Base-by-base conservation (phyloP, 2,113 vertebrate genomes). In the Hiodon tergisus region DNA sequence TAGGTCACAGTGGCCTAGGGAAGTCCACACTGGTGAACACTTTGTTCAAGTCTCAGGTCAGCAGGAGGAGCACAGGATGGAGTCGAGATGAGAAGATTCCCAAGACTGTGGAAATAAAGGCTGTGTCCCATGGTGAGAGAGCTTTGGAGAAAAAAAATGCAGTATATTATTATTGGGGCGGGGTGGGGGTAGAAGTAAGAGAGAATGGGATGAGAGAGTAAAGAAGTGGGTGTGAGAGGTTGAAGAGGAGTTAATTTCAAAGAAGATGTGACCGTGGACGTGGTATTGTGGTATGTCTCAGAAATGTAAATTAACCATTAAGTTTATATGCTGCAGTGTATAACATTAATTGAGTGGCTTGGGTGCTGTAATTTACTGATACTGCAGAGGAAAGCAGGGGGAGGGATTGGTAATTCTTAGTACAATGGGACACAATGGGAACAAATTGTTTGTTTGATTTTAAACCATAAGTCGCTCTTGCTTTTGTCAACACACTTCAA, bases 1-100 rank as follows among this genome's bases (percentile, higher is more conserved):
- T 81, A 98, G 96, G 96, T 87, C 93, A 96, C 86, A 97, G 96
- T 0, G 96, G 96, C 54, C 86, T 98, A 55, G 96, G 96, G 55
- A 98, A 98, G 82, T 98, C 96, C 0, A 98, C 96, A 0, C 60
- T 98, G 83, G 89, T 98, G 70, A 98, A 98, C 86, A 98, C 96
- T 0, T 88, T 98, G 59, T 98, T 98, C 87, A 98, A 98, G 89
- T 98, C 95, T 78, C 96, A 98, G 86, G 94, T 98, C 83, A 98
- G 96, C 90, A 93, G 96, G 81, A 96, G 92, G 86, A 94, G 89
- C 62, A 92, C 93, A 5, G 92, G 94, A 57, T 97, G 96, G 94
- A 92, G 89, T 73, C 92, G 95, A 2, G 96, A 98, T 70, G 95
- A 98, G 81, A 98, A 98, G 89, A 95, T 98, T 75, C 94, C 96